Base-by-base conservation (phyloP, 35 echinoderm and acorn worm species). In the Stichopus chloronotus region DNA sequence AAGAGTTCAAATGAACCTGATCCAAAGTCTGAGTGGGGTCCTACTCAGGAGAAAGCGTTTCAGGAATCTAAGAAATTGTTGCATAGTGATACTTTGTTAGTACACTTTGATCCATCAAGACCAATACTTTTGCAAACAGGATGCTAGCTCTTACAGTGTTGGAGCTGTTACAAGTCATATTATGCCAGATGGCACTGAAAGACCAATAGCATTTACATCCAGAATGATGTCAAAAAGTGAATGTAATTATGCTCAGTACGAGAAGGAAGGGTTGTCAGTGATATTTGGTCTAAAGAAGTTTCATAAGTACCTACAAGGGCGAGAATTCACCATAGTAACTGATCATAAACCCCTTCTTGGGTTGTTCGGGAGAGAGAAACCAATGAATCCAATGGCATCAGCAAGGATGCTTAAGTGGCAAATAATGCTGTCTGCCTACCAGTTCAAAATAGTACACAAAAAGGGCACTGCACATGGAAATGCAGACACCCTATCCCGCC, bases 261-360 rank as follows among this genome's bases (percentile, higher is more conserved):
- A 94, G 20, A 94, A 92, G 52, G 92, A 96, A 88, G 92, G 57
- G 56, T 81, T 96, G 6, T 57, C 88, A 12, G 86, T 94, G 60
- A 92, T 96, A 13, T 93, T 87, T 83, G 92, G 95, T 52, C 57
- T 96, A 43, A 94, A 94, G 76, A 94, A 94, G 56, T 96, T 87
- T 82, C 95, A 96, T 69, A 91, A 88, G 72, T 96, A 92, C 53
- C 71, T 94, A 57, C 90, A 94, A 58, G 92, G 88, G 20, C 71
- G 92, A 59, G 16, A 92, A 53, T 96, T 96, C 76, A 94, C 88
- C 2, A 78, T 96, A 16, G 30, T 87, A 19, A 96, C 95, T 56
- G 95, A 96, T 81, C 88, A 96, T 69, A 92, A 96, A 72, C 95
- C 92, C 25, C 58, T 96, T 14, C n/a, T 90, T 10, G 83, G 55